Conservation (phyloP, 2,888 invertebrate genomes). For the Nipponacmea schrenckii region DNA sequence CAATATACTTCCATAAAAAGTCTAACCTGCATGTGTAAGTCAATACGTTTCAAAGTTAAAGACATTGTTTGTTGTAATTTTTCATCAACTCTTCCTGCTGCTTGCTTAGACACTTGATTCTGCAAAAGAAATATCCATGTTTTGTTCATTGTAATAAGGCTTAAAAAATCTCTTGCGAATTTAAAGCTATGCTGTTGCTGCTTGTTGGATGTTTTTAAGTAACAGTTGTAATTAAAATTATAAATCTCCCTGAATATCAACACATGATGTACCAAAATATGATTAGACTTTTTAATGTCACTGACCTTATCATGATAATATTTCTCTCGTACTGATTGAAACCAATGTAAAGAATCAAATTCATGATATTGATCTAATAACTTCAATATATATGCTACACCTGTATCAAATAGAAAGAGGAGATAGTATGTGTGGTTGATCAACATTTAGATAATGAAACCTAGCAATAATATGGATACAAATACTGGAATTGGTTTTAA, state of each 20-base stretch:
- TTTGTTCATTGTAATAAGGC: slow-evolving; percentile 34
- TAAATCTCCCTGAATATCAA: too few species aligned
- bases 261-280: too few species aligned
- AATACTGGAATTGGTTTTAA: too few species aligned
- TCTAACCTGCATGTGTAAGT: slow-evolving; percentile 74
- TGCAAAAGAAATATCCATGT: slow-evolving; percentile 51
- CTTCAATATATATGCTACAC: slow-evolving; percentile 89
- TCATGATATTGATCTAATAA: slow-evolving; percentile 86
- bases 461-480: too few species aligned
- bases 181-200: too few species aligned
- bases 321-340: slow-evolving; percentile 84
- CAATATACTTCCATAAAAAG: too few species aligned
- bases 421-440: too few species aligned
- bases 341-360: slow-evolving; percentile 95
- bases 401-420: slow-evolving; percentile 59
- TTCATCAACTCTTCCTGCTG: slow-evolving; percentile 72
- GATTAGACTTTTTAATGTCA: background rate
- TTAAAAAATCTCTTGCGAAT: slow-evolving; percentile 22
- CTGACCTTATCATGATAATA: slow-evolving; percentile 74
- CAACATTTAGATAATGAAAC: too few species aligned
- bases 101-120: slow-evolving; percentile 39
- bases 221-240: too few species aligned
- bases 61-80: slow-evolving; percentile 93
- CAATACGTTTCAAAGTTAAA: slow-evolving; percentile 86
- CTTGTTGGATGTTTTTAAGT: too few species aligned